These are phyloP conservation scores for Pseudochirops cupreus DNA, from an alignment of 2,797 vertebrate genomes.

Conservation along the genomic window DNA sequence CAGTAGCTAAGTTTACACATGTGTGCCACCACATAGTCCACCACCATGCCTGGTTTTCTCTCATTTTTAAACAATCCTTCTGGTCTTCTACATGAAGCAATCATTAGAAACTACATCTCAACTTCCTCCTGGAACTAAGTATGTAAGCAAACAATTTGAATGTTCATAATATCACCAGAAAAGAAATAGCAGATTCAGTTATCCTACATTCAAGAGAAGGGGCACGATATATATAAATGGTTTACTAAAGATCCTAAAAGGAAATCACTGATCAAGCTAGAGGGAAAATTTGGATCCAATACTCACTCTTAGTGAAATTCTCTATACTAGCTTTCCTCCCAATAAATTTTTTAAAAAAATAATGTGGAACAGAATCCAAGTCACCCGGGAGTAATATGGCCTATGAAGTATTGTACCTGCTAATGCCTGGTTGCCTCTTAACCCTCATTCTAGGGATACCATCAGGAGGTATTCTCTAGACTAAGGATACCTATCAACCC, in stretches of 20 bases:
- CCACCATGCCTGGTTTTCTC: neutral
- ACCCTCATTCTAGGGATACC: neutral
- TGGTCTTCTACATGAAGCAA: neutral
- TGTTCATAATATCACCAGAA: neutral
- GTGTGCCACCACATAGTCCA: neutral
- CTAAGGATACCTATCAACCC: neutral
- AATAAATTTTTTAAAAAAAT: neutral
- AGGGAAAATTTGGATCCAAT: neutral
- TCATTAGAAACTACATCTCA: neutral
- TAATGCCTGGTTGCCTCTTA: neutral
- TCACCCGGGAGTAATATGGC: neutral
- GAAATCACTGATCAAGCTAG: neutral
- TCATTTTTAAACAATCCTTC: neutral
- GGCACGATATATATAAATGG: neutral
- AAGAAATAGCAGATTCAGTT: neutral
- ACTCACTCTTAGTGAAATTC: neutral
- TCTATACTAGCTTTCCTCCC: neutral
- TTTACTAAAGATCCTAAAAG: neutral
- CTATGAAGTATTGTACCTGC: neutral
- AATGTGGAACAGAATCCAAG: neutral
- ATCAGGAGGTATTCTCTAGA: neutral
- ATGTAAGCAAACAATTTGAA: conserved; percentile 1
- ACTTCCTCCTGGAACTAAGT: conserved; percentile 15
- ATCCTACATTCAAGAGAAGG: neutral
- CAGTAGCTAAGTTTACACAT: neutral